Evolutionary conservation across 2,888 invertebrate species (phyloP).

Genomic region (Oxycera nigricornis): DNA sequence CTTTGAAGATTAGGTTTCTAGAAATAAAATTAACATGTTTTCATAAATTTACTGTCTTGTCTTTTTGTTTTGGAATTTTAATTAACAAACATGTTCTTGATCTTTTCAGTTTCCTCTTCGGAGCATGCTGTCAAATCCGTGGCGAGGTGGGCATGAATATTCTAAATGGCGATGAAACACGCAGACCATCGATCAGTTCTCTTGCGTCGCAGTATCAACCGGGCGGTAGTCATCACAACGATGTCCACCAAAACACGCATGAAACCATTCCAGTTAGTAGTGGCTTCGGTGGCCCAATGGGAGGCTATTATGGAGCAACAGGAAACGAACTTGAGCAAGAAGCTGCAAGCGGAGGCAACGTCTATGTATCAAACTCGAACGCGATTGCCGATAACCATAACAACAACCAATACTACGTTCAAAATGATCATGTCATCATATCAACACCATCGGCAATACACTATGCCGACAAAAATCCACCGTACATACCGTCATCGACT

Average conservation of each 20-base stretch:
- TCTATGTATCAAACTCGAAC: slow-evolving; percentile 32
- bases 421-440: slow-evolving; percentile 57
- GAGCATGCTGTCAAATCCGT: slow-evolving; percentile 85
- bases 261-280: neutral
- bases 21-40: too few relatives aligned
- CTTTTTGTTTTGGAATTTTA: too few relatives aligned
- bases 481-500: slow-evolving; percentile 47
- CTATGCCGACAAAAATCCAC: slow-evolving; percentile 51
- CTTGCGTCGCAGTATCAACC: slow-evolving; percentile 48
- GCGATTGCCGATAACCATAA: slow-evolving; percentile 39
- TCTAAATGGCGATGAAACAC: slow-evolving; percentile 54
- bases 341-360: slow-evolving; percentile 36
- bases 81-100: too few relatives aligned
- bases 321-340: slow-evolving; percentile 53
- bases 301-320: slow-evolving; percentile 7
- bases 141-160: slow-evolving; percentile 62
- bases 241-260: neutral
- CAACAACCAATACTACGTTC: slow-evolving; percentile 51
- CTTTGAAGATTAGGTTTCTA: too few relatives aligned
- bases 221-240: slow-evolving; percentile 49
- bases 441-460: slow-evolving; percentile 55
- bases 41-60: too few relatives aligned
- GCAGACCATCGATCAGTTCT: slow-evolving; percentile 53
- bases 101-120: slow-evolving; percentile 72
- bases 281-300: neutral